Base-by-base conservation (phyloP, 2,888 invertebrate genomes). In the Agonopterix subpropinquella region DNA sequence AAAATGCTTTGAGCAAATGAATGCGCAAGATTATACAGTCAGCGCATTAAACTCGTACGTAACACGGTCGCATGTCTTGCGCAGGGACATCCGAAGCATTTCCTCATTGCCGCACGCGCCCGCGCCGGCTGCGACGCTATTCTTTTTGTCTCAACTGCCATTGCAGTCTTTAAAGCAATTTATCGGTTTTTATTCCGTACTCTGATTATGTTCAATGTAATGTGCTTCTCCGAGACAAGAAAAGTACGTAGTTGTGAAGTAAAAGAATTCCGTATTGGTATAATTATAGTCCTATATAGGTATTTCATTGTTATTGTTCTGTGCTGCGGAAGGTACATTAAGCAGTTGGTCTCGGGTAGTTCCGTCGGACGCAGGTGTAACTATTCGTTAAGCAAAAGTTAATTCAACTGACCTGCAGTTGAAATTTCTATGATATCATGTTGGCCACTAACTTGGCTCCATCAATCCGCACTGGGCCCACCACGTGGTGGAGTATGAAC, bases 71-170 rank as follows among this genome's bases (percentile, higher is more conserved):
- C 61, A 57, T 62, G 70, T 66, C 28, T 28, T 28, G 64, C 63
- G 60, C 60, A 50, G 59, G 63, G 67, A 65, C 65, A 77, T 75
- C 66, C 67, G 56, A 64, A 62, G 77, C 67, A 79, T 79, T 79
- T 79, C 79, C 77, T 76, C 70, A 74, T 69, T 65, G 68, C 61
- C 67, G 73, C 77, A 71, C 70, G 73, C 71, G 75, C 66, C 66
- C 53, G 58, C 46, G 48, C 49, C 52, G 53, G 45, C 50, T 8
- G 11, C 36, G 43, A 45, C 50, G 54, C 56, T 49, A 55, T 62
- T 65, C 68, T 72, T 73, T 73, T 71, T 74, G 39, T 39, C 39
- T 39, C 39, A 10, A n/a, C 39, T n/a, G n/a, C 39, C 39, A n/a
- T n/a, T n/a, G n/a, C n/a, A 39, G 10, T 39, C n/a, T 39, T 10